A percentile compares a stretch with the other conserved stretches of the same genome.
phyloP scores from a whole-genome alignment of 2,888 invertebrate genomes.

The Agrotis segetum region DNA sequence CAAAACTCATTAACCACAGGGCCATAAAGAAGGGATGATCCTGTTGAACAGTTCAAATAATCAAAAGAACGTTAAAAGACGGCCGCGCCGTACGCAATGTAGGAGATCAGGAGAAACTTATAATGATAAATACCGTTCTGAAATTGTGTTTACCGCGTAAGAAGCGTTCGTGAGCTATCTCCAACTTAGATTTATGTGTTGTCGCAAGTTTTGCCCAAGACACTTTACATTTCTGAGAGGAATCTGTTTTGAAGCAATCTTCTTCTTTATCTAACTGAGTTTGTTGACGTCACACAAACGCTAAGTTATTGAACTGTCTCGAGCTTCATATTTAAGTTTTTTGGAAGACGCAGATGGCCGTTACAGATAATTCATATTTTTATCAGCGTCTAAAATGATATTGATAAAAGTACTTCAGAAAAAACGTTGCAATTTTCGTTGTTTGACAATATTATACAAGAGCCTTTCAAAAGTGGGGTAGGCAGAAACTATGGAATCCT shows the following conservation, averaged over 20 bases:
- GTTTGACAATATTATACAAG: neutral
- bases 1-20: conserved; percentile 2
- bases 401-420: neutral
- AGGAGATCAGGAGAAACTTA: conserved; percentile 24
- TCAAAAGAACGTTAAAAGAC: conserved; percentile 1
- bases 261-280: conserved; percentile 39
- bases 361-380: conserved; percentile 3
- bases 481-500: neutral
- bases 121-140: conserved; percentile 26
- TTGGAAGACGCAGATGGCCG: neutral
- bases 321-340: neutral
- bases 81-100: neutral
- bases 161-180: conserved; percentile 38
- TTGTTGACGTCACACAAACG: conserved; percentile 45
- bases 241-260: conserved; percentile 50
- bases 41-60: conserved; percentile 2
- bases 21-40: neutral
- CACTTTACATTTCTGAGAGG: conserved; percentile 36
- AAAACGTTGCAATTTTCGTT: neutral
- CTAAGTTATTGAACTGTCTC: conserved; percentile 38
- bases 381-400: neutral
- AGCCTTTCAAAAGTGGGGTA: neutral
- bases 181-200: conserved; percentile 50
- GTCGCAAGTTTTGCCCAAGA: conserved; percentile 40
- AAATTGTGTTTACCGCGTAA: conserved; percentile 41